Evolutionary conservation across 2,113 vertebrate genomes (phyloP).

Genomic region (Forbesichthys agassizii): DNA sequence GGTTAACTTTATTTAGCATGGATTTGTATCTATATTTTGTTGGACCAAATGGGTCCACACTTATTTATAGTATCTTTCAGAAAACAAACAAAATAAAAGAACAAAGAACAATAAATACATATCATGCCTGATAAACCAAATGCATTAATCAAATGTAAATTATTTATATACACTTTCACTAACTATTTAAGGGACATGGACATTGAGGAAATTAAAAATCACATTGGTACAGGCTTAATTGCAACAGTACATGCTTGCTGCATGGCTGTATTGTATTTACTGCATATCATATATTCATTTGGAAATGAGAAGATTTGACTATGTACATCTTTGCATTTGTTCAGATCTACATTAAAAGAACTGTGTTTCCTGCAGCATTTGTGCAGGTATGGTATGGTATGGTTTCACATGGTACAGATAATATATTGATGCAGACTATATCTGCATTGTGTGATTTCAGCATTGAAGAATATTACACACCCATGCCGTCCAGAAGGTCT

Average conservation of each 20-base stretch:
- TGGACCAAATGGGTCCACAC: neutral
- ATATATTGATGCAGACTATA: constrained; percentile 11
- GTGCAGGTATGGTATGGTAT: too few relatives aligned
- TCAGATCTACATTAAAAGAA: neutral
- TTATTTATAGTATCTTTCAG: neutral
- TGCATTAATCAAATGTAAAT: neutral
- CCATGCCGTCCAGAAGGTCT: neutral
- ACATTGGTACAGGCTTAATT: too few relatives aligned
- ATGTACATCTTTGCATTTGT: neutral
- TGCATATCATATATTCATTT: constrained; percentile 2
- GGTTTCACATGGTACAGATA: neutral
- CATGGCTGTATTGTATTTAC: too few relatives aligned
- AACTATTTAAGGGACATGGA: too few relatives aligned
- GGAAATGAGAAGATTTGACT: constrained; percentile 13
- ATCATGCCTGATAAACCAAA: neutral
- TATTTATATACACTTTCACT: neutral
- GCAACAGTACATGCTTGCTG: too few relatives aligned
- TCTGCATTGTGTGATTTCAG: constrained; percentile 7
- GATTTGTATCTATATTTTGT: neutral
- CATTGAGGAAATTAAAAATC: too few relatives aligned
- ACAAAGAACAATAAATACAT: neutral
- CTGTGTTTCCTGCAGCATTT: neutral
- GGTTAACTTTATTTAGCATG: too few relatives aligned
- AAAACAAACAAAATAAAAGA: neutral
- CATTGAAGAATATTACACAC: constrained; percentile 1